These are phyloP conservation scores for Troides oblongomaculatus DNA, from an alignment of 2,888 invertebrate species.

Conservation along the genomic window DNA sequence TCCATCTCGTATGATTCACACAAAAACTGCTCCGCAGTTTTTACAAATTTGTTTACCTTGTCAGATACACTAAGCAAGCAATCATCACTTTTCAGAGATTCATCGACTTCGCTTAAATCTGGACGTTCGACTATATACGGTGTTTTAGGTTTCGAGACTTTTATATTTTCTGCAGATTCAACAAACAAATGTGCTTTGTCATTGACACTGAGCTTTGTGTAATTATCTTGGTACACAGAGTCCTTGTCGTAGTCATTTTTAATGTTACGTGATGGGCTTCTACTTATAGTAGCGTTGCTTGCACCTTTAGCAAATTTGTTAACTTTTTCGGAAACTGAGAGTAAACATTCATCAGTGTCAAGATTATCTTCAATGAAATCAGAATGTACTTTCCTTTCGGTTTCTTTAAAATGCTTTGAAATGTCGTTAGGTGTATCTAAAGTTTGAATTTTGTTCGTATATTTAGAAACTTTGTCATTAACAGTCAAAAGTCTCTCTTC, in stretches of 20 bases:
- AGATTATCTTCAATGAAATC: conserved; percentile 74
- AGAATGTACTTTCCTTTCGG: conserved; percentile 66
- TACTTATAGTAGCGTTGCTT: conserved; percentile 57
- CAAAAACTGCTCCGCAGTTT: conserved; percentile 79
- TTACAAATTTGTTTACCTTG: conserved; percentile 83
- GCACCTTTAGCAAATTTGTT: conserved; percentile 81
- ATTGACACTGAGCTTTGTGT: conserved; percentile 80
- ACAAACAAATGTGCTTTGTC: conserved; percentile 84
- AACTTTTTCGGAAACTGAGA: conserved; percentile 86
- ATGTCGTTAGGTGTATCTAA: conserved; percentile 53
- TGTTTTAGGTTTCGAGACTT: conserved; percentile 61
- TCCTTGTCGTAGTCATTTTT: conserved; percentile 75
- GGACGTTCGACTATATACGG: conserved; percentile 70
- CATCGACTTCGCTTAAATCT: conserved; percentile 77
- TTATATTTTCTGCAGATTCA: conserved; percentile 80
- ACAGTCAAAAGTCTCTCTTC: conserved; percentile 79
- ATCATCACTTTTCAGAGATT: conserved; percentile 79
- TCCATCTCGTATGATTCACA: conserved; percentile 56
- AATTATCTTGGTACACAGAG: conserved; percentile 74
- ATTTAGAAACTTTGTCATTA: conserved; percentile 79
- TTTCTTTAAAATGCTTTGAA: conserved; percentile 53
- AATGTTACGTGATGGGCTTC: conserved; percentile 64
- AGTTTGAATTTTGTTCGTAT: conserved; percentile 64
- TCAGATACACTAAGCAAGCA: conserved; percentile 83
- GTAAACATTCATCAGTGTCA: conserved; percentile 81